phyloP scores from a whole-genome alignment of 2,113 vertebrate species.

The Chaetura pelagica region DNA sequence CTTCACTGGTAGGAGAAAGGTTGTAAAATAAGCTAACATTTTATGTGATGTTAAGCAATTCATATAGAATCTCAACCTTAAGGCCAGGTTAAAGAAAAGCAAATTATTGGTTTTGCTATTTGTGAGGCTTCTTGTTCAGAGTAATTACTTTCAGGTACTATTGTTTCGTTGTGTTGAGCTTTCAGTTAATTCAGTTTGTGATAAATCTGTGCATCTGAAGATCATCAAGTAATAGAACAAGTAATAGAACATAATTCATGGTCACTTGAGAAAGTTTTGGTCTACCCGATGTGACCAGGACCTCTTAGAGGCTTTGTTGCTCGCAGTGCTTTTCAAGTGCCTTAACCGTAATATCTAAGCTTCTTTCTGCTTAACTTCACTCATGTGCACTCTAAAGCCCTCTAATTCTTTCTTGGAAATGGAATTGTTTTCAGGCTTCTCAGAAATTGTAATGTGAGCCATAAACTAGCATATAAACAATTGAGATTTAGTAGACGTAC shows the following conservation, averaged over 20 bases:
- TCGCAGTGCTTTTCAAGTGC: not conserved
- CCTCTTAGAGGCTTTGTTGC: not conserved
- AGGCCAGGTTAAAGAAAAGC: not conserved
- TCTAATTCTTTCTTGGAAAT: not conserved
- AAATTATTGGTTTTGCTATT: not conserved
- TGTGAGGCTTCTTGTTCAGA: accelerated
- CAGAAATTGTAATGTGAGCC: not conserved
- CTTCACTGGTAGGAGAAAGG: not conserved
- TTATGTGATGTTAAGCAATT: not conserved
- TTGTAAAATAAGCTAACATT: not conserved
- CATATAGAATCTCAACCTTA: accelerated
- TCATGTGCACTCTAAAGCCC: not conserved
- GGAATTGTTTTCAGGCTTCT: not conserved
- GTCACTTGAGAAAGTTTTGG: not conserved
- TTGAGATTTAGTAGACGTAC: not conserved
- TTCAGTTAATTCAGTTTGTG: not conserved
- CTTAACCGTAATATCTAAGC: not conserved
- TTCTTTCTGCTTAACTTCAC: not conserved
- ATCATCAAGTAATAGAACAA: not conserved
- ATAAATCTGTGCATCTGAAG: not conserved
- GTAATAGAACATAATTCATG: not conserved
- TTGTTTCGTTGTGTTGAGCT: not conserved
- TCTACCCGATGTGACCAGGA: not conserved
- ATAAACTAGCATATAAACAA: not conserved
- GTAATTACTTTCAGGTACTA: not conserved